Conservation (phyloP, 1,140 invertebrate species). For the Cardiocondyla obscurior region DNA sequence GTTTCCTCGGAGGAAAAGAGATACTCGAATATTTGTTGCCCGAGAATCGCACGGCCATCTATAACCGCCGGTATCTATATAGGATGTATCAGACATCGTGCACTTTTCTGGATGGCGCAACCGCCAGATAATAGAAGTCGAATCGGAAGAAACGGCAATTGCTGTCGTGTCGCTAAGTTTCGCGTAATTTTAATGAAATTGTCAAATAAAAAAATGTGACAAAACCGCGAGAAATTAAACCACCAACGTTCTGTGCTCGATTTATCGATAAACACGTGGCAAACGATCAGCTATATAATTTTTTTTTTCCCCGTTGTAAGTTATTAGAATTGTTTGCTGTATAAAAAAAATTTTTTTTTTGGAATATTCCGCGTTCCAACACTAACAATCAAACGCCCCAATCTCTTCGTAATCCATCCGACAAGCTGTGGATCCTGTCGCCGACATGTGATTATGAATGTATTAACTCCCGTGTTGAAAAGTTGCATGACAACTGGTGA, state of each 20-base stretch:
- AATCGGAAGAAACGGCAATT: neutral
- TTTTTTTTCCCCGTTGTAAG: neutral
- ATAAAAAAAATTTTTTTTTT: constrained; percentile 26
- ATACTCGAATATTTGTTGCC: constrained; percentile 70
- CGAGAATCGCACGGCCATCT: constrained; percentile 57
- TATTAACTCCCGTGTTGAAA: constrained; percentile 5
- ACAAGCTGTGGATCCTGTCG: neutral
- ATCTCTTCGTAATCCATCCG: neutral
- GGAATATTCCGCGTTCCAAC: neutral
- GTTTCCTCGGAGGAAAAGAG: constrained; percentile 65
- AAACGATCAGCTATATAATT: constrained; percentile 18
- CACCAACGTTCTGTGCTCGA: constrained; percentile 10
- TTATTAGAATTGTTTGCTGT: neutral
- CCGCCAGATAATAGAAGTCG: neutral
- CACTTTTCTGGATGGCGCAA: neutral
- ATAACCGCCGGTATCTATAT: constrained; percentile 63
- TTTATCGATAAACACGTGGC: constrained; percentile 43
- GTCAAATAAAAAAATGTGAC: neutral
- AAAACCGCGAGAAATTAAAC: constrained; percentile 25
- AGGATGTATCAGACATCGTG: constrained; percentile 23
- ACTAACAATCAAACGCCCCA: neutral
- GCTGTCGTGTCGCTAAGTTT: neutral
- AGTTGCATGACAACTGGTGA: constrained; percentile 29
- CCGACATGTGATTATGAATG: neutral
- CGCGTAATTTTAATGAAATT: neutral